Conservation (phyloP, 2,113 vertebrate species). For the Capreolus pygargus region DNA sequence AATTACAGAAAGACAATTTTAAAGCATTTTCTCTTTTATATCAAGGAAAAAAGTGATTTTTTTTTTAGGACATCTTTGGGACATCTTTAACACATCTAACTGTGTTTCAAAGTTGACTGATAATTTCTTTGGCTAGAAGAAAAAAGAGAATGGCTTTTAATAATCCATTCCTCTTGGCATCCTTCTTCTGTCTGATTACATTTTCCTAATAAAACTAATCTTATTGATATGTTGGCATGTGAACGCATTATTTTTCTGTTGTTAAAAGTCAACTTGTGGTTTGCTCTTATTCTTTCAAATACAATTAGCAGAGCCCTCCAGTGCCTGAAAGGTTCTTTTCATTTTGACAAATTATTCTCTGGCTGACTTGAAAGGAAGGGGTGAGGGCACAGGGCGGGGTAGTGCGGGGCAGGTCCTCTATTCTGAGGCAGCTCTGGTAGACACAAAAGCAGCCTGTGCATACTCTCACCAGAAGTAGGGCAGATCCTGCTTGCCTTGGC, state of each 20-base stretch:
- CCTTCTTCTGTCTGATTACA: conserved; percentile 46
- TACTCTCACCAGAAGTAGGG: conserved; percentile 63
- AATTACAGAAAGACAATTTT: neutral
- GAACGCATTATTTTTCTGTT: conserved; percentile 69
- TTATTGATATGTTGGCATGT: conserved; percentile 74
- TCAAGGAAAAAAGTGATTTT: neutral
- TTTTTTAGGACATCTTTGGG: neutral
- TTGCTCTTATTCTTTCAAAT: conserved; percentile 80
- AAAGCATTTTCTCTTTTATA: neutral
- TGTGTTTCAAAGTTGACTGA: neutral
- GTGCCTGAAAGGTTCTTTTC: conserved; percentile 83
- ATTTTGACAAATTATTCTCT: conserved; percentile 83
- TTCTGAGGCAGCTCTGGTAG: conserved; percentile 60
- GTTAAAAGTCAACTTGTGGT: conserved; percentile 75
- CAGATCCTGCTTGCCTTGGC: conserved; percentile 18
- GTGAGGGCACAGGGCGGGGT: neutral
- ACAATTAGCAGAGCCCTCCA: conserved; percentile 84
- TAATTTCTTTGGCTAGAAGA: neutral
- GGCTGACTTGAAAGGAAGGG: conserved; percentile 55
- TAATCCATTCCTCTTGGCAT: neutral
- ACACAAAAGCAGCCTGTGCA: conserved; percentile 78
- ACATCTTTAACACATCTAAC: too few species aligned
- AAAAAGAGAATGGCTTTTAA: neutral
- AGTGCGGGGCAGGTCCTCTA: neutral
- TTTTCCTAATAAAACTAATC: conserved; percentile 75